Base-by-base conservation (phyloP, 2,113 vertebrate species). In the Chamaea fasciata region DNA sequence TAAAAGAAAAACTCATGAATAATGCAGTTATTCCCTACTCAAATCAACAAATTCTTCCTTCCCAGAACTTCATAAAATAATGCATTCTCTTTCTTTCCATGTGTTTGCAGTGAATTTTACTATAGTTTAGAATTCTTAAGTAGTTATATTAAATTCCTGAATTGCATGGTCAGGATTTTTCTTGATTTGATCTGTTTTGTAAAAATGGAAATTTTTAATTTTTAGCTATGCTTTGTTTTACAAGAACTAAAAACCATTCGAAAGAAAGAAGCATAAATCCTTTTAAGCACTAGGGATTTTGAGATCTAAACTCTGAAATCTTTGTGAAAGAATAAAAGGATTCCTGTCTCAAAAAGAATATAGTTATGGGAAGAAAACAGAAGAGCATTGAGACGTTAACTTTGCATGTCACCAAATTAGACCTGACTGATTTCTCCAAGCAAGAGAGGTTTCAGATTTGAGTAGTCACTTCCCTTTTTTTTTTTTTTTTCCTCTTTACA, bases 311-410 rank as follows among this genome's bases (percentile, higher is more conserved):
- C 19, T 55, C 27, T 44, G 24, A 88, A 77, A 69, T 18, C 10
- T 62, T 62, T 62, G 7, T 44, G 26, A 83, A n/a, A 52, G 41
- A 82, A 42, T 4, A 35, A 55, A 85, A 77, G 22, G 6, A 49
- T 46, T 59, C 41, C 20, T 52, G 8, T 39, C 33, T 56, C 64
- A 41, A 81, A 79, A 15, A 80, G 8, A 22, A 6, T 33, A 44
- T 11, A 60, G 9, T 18, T 71, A 16, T 52, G 19, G 15, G 44
- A 88, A 90, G 26, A 87, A 91, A 89, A 67, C 10, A 84, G 31
- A 44, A 64, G 2, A 44, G 7, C 44, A 37, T 7, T 39, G 16
- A 52, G 57, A 39, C 0, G 0, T n/a, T 64, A 53, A 10, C 39
- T 82, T 87, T 82, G 27, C 41, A 49, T 42, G 21, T 47, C 37